These are phyloP conservation scores for Drosophila lacicola DNA, from an alignment of 2,888 invertebrate genomes.

Conservation along the genomic window DNA sequence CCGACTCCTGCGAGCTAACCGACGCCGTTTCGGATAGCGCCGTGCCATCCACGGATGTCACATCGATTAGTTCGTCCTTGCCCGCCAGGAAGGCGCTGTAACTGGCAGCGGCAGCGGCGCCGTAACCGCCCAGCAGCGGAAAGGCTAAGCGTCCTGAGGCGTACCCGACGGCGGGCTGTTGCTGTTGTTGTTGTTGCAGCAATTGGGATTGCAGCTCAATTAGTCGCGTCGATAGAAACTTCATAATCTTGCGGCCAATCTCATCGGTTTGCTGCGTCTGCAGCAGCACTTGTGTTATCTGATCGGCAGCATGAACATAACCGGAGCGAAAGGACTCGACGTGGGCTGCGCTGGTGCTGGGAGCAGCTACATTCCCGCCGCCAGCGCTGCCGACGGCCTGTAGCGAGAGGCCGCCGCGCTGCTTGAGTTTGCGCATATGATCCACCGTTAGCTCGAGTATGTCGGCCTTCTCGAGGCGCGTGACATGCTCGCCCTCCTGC, in stretches of 20 bases:
- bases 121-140: conserved; percentile 57
- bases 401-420: conserved; percentile 90
- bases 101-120: conserved; percentile 61
- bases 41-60: conserved; percentile 77
- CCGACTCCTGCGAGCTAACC: conserved; percentile 76
- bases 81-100: conserved; percentile 65
- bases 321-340: conserved; percentile 95
- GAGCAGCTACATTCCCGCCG: conserved; percentile 23
- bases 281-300: conserved; percentile 94
- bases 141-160: conserved; percentile 49
- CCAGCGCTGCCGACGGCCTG: conserved; percentile 49
- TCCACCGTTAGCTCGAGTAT: conserved; percentile 95
- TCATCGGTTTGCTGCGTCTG: conserved; percentile 88
- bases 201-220: conserved; percentile 86
- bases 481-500: conserved; percentile 95
- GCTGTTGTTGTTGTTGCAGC: conserved; percentile 68
- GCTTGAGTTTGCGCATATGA: conserved; percentile 91
- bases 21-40: conserved; percentile 78
- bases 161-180: conserved; percentile 45
- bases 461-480: conserved; percentile 95
- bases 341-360: conserved; percentile 86
- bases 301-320: conserved; percentile 95
- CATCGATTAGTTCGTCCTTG: conserved; percentile 80
- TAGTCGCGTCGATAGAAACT: conserved; percentile 93
- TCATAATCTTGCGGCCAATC: conserved; percentile 90